phyloP scores from a whole-genome alignment of 2,797 vertebrate genomes.

The Myoxocephalus aenaeus region DNA sequence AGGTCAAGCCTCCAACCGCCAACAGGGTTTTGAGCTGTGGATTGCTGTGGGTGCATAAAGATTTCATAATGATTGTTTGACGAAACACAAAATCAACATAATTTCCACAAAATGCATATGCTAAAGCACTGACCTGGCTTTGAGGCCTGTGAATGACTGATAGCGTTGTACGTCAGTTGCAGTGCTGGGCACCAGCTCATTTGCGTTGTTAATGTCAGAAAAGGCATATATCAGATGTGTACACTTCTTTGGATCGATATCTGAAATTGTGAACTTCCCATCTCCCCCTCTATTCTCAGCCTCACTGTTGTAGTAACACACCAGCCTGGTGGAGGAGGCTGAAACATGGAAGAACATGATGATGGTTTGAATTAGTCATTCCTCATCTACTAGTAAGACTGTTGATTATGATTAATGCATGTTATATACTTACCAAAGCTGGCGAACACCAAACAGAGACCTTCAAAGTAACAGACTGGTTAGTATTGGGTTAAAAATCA shows the following conservation, averaged over 20 bases:
- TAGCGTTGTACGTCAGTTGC: constrained; percentile 74
- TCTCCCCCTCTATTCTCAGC: constrained; percentile 60
- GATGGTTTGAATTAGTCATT: not conserved
- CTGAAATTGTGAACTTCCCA: constrained; percentile 70
- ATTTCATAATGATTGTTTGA: not conserved
- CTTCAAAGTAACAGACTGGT: constrained; percentile 35
- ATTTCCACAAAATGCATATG: not conserved
- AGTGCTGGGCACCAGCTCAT: constrained; percentile 71
- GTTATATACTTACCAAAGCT: constrained; percentile 50
- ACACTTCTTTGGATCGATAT: constrained; percentile 83
- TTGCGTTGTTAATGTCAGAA: constrained; percentile 67
- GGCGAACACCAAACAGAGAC: constrained; percentile 48
- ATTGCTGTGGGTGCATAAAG: constrained; percentile 74
- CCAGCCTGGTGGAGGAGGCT: constrained; percentile 77
- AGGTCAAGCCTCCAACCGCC: constrained; percentile 83
- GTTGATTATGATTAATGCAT: not conserved
- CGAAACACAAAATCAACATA: not conserved
- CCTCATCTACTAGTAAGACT: not conserved
- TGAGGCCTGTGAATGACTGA: constrained; percentile 77
- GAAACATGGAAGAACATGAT: constrained; percentile 1
- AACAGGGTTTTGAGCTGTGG: constrained; percentile 80
- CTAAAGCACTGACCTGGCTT: constrained; percentile 66
- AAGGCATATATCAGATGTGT: constrained; percentile 87
- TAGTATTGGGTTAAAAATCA: not conserved
- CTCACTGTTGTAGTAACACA: constrained; percentile 86